Percentiles rank a stretch among this genome's conserved stretches.
Conservation (phyloP, 2,888 invertebrate species). For the Smittia aterrima region DNA sequence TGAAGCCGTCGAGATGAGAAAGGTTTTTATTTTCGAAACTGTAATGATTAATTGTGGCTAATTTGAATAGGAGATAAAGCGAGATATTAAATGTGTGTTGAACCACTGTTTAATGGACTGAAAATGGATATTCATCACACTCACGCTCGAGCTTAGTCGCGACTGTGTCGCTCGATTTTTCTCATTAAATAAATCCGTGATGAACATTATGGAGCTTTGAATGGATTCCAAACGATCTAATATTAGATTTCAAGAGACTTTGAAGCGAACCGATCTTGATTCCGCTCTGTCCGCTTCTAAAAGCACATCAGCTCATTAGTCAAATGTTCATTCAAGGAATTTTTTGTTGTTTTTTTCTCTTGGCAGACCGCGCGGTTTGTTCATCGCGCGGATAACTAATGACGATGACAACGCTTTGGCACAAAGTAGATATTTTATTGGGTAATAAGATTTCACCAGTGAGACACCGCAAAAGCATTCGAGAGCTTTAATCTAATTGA, state of each 20-base stretch:
- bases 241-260: conserved; percentile 3
- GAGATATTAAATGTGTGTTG: conserved; percentile 28
- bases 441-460: conserved; percentile 10
- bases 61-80: conserved; percentile 23
- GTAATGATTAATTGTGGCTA: conserved; percentile 26
- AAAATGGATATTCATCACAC: conserved; percentile 26
- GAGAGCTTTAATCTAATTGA: conserved; percentile 32
- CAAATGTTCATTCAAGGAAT: conserved; percentile 19
- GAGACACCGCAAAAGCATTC: not conserved
- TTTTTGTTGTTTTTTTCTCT: too few species aligned
- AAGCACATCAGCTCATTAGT: conserved; percentile 19
- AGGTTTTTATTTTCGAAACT: not conserved
- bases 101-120: conserved; percentile 32
- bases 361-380: not conserved
- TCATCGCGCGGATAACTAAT: conserved; percentile 22
- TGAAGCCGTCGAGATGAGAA: not conserved
- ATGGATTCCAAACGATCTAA: not conserved
- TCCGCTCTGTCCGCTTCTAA: not conserved
- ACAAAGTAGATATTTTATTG: conserved; percentile 41
- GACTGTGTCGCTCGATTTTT: not conserved
- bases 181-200: conserved; percentile 8
- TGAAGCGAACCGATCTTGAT: conserved; percentile 18
- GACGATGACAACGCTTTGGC: conserved; percentile 30
- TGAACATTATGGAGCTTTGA: not conserved
- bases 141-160: not conserved